Base-by-base conservation (phyloP, 2,888 invertebrate species). In the Ptychoptera albimana region DNA sequence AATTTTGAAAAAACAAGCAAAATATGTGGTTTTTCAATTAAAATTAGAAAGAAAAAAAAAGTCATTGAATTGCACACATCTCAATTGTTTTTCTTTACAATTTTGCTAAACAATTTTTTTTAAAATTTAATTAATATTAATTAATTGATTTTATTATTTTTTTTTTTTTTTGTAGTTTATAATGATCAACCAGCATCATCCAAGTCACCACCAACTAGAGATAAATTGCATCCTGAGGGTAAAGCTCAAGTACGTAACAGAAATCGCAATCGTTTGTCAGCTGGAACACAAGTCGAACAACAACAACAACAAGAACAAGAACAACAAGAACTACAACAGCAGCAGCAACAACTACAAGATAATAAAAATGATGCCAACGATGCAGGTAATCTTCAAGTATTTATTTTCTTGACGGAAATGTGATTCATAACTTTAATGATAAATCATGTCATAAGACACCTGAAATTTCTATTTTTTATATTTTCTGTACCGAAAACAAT, bases 151-250 rank as follows among this genome's bases (percentile, higher is more conserved):
- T 31, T 45, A 32, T 12, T 42, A 14, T 14, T 15, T 50, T 12
- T 43, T 32, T 42, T 46, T 43, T n/a, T 35, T 31, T 41, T 65
- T 64, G 1, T 63, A 73, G 71, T 73, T 50, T 78, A 78, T 62
- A 73, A 71, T 15, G 77, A 78, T 59, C 77, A 78, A 60, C 78
- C 78, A 15, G 76, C 80, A 38, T 82, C 80, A 46, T 82, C 82
- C 47, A 82, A 82, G 34, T 83, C 83, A 4, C 83, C 84, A 39
- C 83, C 83, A 38, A 84, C 83, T 15, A 68, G 83, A 49, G 83
- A 83, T 64, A 84, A 83, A 69, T 73, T 82, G 54, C 75, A 79
- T 55, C 77, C 77, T 32, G 82, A 82, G 54, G 82, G 80, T 63
- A 82, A 82, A 65, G 77, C 77, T 45, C 67, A 75, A 45, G 72